Evolutionary conservation across 2,888 invertebrate genomes (phyloP).

Genomic region (Lepas anatifera): DNA sequence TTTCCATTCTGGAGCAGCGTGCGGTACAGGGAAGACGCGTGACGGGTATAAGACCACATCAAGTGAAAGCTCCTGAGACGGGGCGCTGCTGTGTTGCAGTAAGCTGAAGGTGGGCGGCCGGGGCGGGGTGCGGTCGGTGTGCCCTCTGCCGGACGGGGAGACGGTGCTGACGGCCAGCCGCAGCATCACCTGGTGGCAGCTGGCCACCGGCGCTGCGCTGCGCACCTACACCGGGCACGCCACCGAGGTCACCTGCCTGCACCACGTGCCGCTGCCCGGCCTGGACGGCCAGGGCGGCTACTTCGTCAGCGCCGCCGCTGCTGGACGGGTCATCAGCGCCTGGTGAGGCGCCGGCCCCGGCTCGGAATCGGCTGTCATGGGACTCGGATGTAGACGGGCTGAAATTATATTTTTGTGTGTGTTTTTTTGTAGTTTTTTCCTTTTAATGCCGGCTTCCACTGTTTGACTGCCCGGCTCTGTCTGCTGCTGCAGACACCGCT

Average conservation of each 20-base stretch:
- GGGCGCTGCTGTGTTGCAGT: neutral
- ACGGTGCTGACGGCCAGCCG: slow-evolving; percentile 35
- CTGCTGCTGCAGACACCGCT: too few relatives aligned
- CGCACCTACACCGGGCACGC: slow-evolving; percentile 52
- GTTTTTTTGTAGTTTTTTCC: too few relatives aligned
- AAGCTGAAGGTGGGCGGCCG: slow-evolving; percentile 28
- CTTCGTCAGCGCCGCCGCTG: slow-evolving; percentile 31
- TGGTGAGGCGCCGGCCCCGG: slow-evolving; percentile 32
- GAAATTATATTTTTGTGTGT: too few relatives aligned
- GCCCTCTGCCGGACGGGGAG: slow-evolving; percentile 42
- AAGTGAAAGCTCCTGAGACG: too few relatives aligned
- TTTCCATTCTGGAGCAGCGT: too few relatives aligned
- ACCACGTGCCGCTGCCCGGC: slow-evolving; percentile 21
- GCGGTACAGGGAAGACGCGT: too few relatives aligned
- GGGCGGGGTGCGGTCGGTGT: slow-evolving; percentile 37
- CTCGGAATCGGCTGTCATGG: slow-evolving; percentile 24
- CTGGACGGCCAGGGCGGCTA: slow-evolving; percentile 21
- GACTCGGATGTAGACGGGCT: too few relatives aligned
- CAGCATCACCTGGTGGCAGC: slow-evolving; percentile 50
- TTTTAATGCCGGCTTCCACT: too few relatives aligned
- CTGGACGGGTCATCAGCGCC: slow-evolving; percentile 17
- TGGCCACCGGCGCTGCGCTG: slow-evolving; percentile 44
- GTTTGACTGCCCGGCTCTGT: too few relatives aligned
- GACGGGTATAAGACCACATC: too few relatives aligned
- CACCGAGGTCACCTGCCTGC: slow-evolving; percentile 37